Conservation (phyloP, 2,888 invertebrate genomes). For the Drosophila infuscata region DNA sequence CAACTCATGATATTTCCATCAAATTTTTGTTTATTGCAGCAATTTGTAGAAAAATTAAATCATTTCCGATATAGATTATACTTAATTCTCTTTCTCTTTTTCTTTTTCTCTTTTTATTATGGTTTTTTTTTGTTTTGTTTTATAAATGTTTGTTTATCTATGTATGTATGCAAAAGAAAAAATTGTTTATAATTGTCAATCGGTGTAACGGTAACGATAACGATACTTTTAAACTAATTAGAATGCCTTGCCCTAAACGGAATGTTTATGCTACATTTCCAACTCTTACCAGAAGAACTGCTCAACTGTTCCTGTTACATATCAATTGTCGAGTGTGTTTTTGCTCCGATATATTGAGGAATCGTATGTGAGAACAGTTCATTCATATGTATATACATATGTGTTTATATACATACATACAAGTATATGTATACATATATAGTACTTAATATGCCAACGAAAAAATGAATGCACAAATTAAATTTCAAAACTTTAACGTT, state of each 20-base stretch:
- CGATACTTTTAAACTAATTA: constrained; percentile 53
- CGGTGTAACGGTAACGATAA: constrained; percentile 51
- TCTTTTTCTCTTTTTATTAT: constrained; percentile 27
- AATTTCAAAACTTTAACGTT: constrained; percentile 39
- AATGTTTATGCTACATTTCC: constrained; percentile 52
- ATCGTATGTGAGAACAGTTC: constrained; percentile 27
- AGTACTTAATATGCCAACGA: constrained; percentile 29
- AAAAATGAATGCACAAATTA: constrained; percentile 14
- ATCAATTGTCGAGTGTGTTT: not conserved
- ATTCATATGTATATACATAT: constrained; percentile 8
- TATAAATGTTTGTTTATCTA: constrained; percentile 32
- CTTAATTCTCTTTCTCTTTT: constrained; percentile 34
- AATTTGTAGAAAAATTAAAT: constrained; percentile 26
- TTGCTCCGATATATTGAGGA: not conserved
- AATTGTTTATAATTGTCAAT: constrained; percentile 33
- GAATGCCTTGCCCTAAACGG: constrained; percentile 57
- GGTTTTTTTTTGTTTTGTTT: not conserved
- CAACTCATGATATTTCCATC: constrained; percentile 19
- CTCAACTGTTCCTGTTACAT: constrained; percentile 1
- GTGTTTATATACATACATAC: constrained; percentile 14
- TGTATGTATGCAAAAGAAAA: constrained; percentile 38
- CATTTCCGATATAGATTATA: constrained; percentile 18
- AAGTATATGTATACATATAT: constrained; percentile 7
- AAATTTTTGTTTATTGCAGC: constrained; percentile 28
- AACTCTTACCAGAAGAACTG: constrained; percentile 32